These are phyloP conservation scores for Stomorhina lunata DNA, from an alignment of 2,888 invertebrate genomes.

Conservation along the genomic window DNA sequence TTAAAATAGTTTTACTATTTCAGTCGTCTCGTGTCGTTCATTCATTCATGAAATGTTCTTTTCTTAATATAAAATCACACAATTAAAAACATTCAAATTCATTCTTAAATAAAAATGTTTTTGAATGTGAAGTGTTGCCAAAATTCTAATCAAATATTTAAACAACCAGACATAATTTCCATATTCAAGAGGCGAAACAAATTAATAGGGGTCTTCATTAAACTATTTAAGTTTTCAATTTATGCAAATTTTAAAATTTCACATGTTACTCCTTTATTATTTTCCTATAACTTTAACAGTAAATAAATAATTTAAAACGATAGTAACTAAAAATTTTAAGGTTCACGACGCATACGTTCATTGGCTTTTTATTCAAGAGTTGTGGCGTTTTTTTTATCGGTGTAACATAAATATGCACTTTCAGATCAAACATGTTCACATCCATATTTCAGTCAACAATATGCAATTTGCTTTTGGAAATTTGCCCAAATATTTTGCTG, in stretches of 20 bases:
- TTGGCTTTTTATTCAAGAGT: constrained; percentile 31
- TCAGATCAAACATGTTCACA: constrained; percentile 6
- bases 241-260: too few relatives aligned
- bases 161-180: neutral
- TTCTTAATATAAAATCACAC: neutral
- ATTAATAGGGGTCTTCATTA: too few relatives aligned
- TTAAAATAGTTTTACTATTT: constrained; percentile 5
- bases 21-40: constrained; percentile 45
- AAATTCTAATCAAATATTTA: neutral
- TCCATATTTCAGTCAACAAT: constrained; percentile 52
- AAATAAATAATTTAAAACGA: neutral
- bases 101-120: constrained; percentile 42
- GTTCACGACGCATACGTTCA: constrained; percentile 55
- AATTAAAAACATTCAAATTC: constrained; percentile 6
- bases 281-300: too few relatives aligned
- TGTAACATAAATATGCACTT: constrained; percentile 55
- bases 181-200: neutral
- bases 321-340: neutral
- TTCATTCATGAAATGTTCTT: constrained; percentile 61
- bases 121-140: constrained; percentile 27
- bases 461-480: constrained; percentile 61
- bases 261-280: too few relatives aligned
- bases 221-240: too few relatives aligned
- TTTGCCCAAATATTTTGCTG: constrained; percentile 54
- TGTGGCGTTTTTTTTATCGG: neutral